These are phyloP conservation scores for Bufo bufo DNA, from an alignment of 2,113 vertebrate genomes.

Conservation along the genomic window DNA sequence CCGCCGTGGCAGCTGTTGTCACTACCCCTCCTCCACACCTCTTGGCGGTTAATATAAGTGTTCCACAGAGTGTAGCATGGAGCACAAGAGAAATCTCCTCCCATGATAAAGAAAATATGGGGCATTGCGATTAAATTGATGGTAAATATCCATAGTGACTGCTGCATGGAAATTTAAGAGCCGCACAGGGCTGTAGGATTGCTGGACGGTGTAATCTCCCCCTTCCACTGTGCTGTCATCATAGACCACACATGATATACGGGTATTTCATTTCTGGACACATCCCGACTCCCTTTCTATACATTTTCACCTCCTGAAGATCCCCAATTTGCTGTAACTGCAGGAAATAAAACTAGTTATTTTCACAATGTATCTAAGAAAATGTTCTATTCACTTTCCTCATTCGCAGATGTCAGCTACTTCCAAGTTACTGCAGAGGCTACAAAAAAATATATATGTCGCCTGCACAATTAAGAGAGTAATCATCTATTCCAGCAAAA, in stretches of 20 bases:
- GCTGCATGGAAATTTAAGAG: not conserved
- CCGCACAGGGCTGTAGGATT: not conserved
- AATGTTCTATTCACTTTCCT: conserved; percentile 11
- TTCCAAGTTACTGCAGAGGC: conserved; percentile 35
- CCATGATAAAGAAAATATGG: too few species aligned
- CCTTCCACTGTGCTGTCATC: too few species aligned
- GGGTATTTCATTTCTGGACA: too few species aligned
- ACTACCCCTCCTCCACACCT: too few species aligned
- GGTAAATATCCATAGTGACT: too few species aligned
- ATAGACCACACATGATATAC: too few species aligned
- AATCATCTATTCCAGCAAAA: conserved; percentile 33
- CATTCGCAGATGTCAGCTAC: conserved; percentile 49
- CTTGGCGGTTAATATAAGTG: too few species aligned
- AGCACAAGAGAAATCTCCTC: too few species aligned
- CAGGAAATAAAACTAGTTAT: conserved; percentile 3
- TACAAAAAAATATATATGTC: not conserved
- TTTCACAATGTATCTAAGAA: not conserved
- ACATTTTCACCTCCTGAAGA: not conserved
- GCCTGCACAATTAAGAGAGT: conserved; percentile 27
- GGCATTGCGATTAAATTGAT: too few species aligned
- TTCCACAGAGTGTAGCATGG: too few species aligned
- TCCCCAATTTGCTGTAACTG: not conserved
- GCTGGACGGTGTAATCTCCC: too few species aligned
- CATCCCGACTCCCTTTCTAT: not conserved
- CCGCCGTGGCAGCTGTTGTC: too few species aligned